Evolutionary conservation across 2,113 vertebrate genomes (phyloP), one percentile per base, ranked within the genome.

Genomic region (Grammomys surdaster): DNA sequence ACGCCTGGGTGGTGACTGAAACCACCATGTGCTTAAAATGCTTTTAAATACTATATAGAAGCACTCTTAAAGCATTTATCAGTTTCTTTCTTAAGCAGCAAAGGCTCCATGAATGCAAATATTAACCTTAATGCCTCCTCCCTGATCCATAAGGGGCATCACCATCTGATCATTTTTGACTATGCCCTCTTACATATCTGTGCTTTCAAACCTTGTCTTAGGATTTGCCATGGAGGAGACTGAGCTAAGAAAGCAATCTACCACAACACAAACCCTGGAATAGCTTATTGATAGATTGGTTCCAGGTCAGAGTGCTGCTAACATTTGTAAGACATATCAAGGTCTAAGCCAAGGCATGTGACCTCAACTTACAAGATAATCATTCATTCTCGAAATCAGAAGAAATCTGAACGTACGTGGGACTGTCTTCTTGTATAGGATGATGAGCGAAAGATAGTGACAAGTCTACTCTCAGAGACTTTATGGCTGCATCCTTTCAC

Each of bases 281-380:
- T 16, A 69, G 88, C 12, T 90, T 90, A 93, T 36, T 58, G 88
- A 96, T 69, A 93, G 58, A 19, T 48, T 82, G 81, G n/a, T 85
- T 81, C 7, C n/a, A 54, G 48, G 40, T 58, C 17, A 75, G 28
- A 70, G 63, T 60, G 60, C 26, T 26, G 78, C 26, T 69, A 85
- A 93, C 0, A 13, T 14, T 43, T n/a, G 14, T 72, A 88, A 87
- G 87, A 51, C 8, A 58, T 67, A 72, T 20, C 33, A 94, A 80
- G 22, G 89, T 76, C 84, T 65, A 78, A 78, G 40, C 5, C 40
- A 81, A 14, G 63, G 43, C n/a, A 76, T 40, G 33, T 17, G 48
- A 65, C 72, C 4, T 89, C 72, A 69, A 5, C 48, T 16, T 78
- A 75, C 80, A 86, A 70, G 89, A 58, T 17, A 43, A 82, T 56